Base-by-base conservation (phyloP, 37 sponge, comb jelly and placozoan species). In the Ephydatia muelleri region DNA sequence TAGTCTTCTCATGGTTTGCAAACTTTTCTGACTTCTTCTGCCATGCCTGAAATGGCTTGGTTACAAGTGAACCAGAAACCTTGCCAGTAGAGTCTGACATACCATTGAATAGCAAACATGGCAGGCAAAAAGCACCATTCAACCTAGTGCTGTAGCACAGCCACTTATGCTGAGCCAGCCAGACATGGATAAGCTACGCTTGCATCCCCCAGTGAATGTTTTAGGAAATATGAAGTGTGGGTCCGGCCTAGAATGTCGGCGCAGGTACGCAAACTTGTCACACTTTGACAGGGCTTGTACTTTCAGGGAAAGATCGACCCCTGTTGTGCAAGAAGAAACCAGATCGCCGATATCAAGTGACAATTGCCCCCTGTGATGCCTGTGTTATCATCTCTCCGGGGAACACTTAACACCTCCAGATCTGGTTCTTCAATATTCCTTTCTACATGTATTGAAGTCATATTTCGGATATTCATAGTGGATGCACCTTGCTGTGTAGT, bases 181-280 rank as follows among this genome's bases (percentile, higher is more conserved):
- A 57, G 9, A 21, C 43, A 43, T 43, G 57, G 12, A 19, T 16
- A 57, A 57, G 16, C 57, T 57, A 57, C 19, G 6, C 9, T 57
- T 57, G 57, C 16, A 57, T 57, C 57, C 57, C 3, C 84, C 72
- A 71, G 25, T 71, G 72, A 34, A 19, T 33, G 16, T 71, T 71
- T 30, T 71, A 3, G 70, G 70, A 28, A 71, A 71, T 71, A n/a
- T 71, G 32, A 71, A 71, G 21, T 71, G 72, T 71, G 57, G 57
- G 16, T 57, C 57, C 16, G 57, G 57, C 47, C 8, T 43, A 43
- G 47, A 43, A 43, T 43, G 47, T 43, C 8, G 47, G 8, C 47
- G 47, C 47, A 43, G 47, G 47, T 43, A 43, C 8, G 47, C 47
- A 43, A 43, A 4, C 57, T 57, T 57, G 57, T 57, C 57, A 57